A percentile compares a stretch with the other conserved stretches of the same genome.
Conservation (phyloP, 2,797 vertebrate genomes). For the Crocodylus rhombifer region DNA sequence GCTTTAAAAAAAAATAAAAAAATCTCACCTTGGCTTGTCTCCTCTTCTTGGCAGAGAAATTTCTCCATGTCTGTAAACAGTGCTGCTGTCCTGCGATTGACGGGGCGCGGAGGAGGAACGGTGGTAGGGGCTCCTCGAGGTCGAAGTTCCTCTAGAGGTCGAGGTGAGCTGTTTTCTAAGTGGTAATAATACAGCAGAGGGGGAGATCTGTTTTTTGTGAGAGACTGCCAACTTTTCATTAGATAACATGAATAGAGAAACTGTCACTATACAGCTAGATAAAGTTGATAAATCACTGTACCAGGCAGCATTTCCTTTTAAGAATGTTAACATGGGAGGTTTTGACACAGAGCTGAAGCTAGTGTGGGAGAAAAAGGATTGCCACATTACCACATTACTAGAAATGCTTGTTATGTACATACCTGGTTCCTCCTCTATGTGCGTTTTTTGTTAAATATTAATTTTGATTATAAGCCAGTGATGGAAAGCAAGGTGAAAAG, state of each 20-base stretch:
- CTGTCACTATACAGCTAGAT: background rate
- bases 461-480: background rate
- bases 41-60: conserved; percentile 91
- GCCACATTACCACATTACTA: background rate
- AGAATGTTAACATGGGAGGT: background rate
- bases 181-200: background rate
- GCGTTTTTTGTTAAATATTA: background rate
- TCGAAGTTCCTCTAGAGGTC: conserved; percentile 97
- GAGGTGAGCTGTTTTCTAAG: conserved; percentile 86
- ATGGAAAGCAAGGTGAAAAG: background rate
- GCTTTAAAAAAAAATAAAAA: background rate
- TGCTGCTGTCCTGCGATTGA: conserved; percentile 94
- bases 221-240: background rate
- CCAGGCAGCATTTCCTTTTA: background rate
- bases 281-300: background rate
- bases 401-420: background rate
- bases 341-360: background rate
- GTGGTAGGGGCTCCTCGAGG: conserved; percentile 95
- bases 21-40: conserved; percentile 10
- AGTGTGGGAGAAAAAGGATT: background rate
- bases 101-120: conserved; percentile 92
- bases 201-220: background rate
- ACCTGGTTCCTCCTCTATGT: fast-evolving
- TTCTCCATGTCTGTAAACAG: conserved; percentile 99
- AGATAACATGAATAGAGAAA: background rate